Conservation (phyloP, 2,888 invertebrate species). For the Drosophila ochracea region DNA sequence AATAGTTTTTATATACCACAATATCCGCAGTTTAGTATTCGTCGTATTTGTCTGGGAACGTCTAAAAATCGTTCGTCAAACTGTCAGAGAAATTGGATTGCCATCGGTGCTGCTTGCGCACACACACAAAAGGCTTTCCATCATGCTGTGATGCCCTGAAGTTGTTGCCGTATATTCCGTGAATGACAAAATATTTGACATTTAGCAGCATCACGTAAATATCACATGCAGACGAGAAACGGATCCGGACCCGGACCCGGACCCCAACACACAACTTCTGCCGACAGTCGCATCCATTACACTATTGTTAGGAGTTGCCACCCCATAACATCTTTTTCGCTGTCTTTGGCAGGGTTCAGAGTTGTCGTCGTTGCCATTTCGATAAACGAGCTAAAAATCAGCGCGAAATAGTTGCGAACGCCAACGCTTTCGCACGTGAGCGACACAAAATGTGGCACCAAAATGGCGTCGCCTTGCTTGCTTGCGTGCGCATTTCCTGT, state of each 20-base stretch:
- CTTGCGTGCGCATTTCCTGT: slow-evolving; percentile 62
- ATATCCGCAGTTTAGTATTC: slow-evolving; percentile 41
- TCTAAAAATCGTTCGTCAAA: slow-evolving; percentile 66
- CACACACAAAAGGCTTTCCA: slow-evolving; percentile 2
- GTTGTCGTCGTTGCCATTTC: slow-evolving; percentile 25
- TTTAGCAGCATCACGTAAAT: slow-evolving; percentile 76
- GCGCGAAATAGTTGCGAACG: slow-evolving; percentile 61
- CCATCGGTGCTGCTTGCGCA: slow-evolving; percentile 30
- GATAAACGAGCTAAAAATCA: slow-evolving; percentile 75
- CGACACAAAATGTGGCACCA: slow-evolving; percentile 55
- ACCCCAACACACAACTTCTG: not conserved
- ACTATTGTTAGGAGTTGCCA: slow-evolving; percentile 27
- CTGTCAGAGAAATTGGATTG: slow-evolving; percentile 63
- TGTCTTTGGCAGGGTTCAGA: slow-evolving; percentile 1
- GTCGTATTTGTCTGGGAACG: slow-evolving; percentile 42
- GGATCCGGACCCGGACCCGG: not conserved
- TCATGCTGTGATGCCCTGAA: not conserved
- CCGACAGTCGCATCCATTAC: slow-evolving; percentile 11
- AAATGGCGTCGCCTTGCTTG: slow-evolving; percentile 54
- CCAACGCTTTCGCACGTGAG: slow-evolving; percentile 45
- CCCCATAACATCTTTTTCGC: not conserved
- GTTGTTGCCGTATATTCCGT: slow-evolving; percentile 4
- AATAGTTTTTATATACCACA: slow-evolving; percentile 8
- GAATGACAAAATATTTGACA: slow-evolving; percentile 77
- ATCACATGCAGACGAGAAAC: slow-evolving; percentile 30